Base-by-base conservation (phyloP, 2,113 vertebrate species). In the Oncorhynchus nerka region DNA sequence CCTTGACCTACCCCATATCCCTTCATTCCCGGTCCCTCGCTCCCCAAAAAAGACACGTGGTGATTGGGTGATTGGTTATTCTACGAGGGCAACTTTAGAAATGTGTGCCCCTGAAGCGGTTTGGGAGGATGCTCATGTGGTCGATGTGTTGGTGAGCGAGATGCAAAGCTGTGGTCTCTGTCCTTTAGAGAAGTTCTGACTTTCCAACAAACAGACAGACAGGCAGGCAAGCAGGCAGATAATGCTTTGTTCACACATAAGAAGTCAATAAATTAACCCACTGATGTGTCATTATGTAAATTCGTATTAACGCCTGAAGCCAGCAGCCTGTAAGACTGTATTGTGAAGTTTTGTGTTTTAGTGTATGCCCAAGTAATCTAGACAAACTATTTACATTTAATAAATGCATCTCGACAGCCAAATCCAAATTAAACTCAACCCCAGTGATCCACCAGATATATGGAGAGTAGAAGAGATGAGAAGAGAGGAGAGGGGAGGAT, bases 1-100 rank as follows among this genome's bases (percentile, higher is more conserved):
- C 92, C 92, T 93, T 92, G 90, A 93, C 92, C 92, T 93, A 92
- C 90, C 90, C 90, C 75, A 84, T 84, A 81, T 87, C 86, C 57
- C 73, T 90, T 81, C 77, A 79, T 71, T 71, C 76, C 73, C 30
- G 9, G n/a, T 20, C 28, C 67, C 45, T 1, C 22, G 1, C 78
- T 76, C 59, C 74, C 8, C 68, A 79, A 62, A 86, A 84, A 79
- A 77, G 79, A 76, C 75, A 82, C 4, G 22, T 64, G 71, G 82
- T 82, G 83, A 81, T 80, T 82, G 83, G 71, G 82, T 81, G 83
- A 80, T 80, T 82, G 83, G 81, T 78, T 75, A 84, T 78, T 80
- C 73, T 74, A 72, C 74, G 26, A 32, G 61, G 79, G 59, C 48
- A 24, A 45, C 39, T 20, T 11, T 65, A n/a, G 57, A 34, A 26